Evolutionary conservation across 2,113 vertebrate species (phyloP).

Genomic region (Octodon degus): DNA sequence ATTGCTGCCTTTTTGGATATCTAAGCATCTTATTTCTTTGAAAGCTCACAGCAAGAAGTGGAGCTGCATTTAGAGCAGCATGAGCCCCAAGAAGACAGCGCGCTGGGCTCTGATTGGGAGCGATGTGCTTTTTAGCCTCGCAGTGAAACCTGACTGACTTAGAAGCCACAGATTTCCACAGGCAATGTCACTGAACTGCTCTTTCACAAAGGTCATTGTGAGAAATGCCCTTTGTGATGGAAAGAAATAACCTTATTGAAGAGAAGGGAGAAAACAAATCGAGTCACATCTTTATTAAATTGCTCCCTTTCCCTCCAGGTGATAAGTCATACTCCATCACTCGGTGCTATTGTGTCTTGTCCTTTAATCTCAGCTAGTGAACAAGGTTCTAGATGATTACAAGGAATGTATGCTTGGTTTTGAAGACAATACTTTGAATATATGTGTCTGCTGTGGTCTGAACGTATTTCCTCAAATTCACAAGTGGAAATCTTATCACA

Average conservation of each 20-base stretch:
- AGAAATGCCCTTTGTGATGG: conserved; percentile 57
- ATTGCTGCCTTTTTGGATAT: background rate
- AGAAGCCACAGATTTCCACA: conserved; percentile 56
- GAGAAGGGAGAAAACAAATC: background rate
- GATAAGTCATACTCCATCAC: background rate
- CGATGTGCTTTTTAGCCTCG: conserved; percentile 28
- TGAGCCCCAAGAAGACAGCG: background rate
- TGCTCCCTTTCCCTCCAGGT: background rate
- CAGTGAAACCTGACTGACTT: conserved; percentile 62
- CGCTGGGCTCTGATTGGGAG: background rate
- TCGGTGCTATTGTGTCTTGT: background rate
- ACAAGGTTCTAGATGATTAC: conserved; percentile 36
- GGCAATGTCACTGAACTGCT: conserved; percentile 58
- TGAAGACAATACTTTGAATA: conserved; percentile 45
- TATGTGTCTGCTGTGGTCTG: background rate
- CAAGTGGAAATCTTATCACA: background rate
- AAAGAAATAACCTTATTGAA: conserved; percentile 49
- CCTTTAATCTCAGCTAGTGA: conserved; percentile 24
- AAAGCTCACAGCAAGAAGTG: background rate
- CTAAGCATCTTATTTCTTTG: background rate
- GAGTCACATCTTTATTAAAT: conserved; percentile 52
- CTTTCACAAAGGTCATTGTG: conserved; percentile 58
- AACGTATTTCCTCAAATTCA: background rate
- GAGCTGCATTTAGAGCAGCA: background rate
- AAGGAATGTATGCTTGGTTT: conserved; percentile 31